Base-by-base conservation (phyloP, 2,888 invertebrate species). In the Sycophila texana region DNA sequence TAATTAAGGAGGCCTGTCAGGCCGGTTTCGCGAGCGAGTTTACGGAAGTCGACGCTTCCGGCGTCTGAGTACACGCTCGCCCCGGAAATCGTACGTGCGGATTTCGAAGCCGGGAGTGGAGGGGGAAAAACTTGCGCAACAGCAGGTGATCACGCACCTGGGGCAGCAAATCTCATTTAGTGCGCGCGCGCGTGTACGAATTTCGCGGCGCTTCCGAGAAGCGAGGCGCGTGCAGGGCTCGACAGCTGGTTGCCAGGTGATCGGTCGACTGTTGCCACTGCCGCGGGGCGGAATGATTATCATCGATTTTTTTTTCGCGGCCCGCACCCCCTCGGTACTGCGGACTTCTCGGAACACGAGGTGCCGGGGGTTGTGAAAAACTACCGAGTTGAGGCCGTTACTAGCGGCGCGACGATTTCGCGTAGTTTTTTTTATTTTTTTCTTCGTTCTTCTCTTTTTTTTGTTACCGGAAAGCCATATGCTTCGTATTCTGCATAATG, bases 111-210 rank as follows among this genome's bases (percentile, higher is more conserved):
- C 78, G 60, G 7, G 10, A 10, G 39, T 61, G 63, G 63, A 57
- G n/a, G 67, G 49, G 18, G 60, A 49, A 63, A 47, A 30, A 47
- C 70, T 10, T 7, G 51, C 5, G 14, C 30, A 77, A 85, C 86
- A 86, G 88, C 88, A 88, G 87, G 88, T 88, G 88, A 86, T 84
- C 85, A 83, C 84, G 85, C 88, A 88, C 87, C 87, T 87, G 88
- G 86, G 83, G 70, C 63, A 49, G 58, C 68, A 20, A 51, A 49
- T 60, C 71, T 30, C 26, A 47, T n/a, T 18, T 22, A 14, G n/a
- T 65, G 30, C 49, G 20, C 49, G 55, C 49, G 55, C 22, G 67
- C 20, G 61, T 30, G 75, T 26, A n/a, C 53, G 65, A 55, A 76
- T 61, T 76, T 80, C 51, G 74, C 68, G 74, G 75, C 51, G 57